Conservation (phyloP, 2,797 vertebrate species). For the Cheirogaleus major region DNA sequence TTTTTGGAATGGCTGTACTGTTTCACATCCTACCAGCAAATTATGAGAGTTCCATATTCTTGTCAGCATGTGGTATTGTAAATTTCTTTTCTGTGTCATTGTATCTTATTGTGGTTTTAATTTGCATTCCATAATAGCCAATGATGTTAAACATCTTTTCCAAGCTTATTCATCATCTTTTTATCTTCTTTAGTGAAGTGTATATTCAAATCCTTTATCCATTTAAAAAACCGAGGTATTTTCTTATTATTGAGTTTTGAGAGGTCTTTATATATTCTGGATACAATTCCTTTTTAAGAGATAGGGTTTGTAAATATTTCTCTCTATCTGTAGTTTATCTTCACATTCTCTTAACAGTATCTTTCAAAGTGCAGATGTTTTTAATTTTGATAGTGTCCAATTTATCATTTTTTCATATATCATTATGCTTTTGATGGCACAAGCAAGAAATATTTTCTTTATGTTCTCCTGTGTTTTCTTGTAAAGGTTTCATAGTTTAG, state of each 20-base stretch:
- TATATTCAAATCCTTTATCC: not conserved
- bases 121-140: not conserved
- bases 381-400: not conserved
- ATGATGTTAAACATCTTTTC: not conserved
- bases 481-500: not conserved
- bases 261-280: not conserved
- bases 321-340: not conserved
- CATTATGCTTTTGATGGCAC: not conserved
- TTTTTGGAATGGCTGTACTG: not conserved
- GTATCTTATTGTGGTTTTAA: not conserved
- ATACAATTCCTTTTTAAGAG: not conserved
- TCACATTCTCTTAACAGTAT: not conserved
- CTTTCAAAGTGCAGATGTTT: not conserved
- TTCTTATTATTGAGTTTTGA: not conserved
- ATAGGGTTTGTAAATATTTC: not conserved
- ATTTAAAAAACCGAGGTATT: not conserved
- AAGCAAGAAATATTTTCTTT: not conserved
- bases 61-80: not conserved
- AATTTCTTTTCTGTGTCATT: not conserved
- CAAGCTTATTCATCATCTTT: not conserved
- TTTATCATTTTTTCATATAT: not conserved
- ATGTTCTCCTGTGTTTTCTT: not conserved
- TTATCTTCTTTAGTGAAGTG: not conserved
- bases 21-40: not conserved
- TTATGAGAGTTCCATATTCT: not conserved